A percentile compares a stretch with the other conserved stretches of the same genome.
These are phyloP conservation scores for Holothuria scabra DNA, from an alignment of 53 echinoderm and acorn worm genomes.

Conservation along the genomic window DNA sequence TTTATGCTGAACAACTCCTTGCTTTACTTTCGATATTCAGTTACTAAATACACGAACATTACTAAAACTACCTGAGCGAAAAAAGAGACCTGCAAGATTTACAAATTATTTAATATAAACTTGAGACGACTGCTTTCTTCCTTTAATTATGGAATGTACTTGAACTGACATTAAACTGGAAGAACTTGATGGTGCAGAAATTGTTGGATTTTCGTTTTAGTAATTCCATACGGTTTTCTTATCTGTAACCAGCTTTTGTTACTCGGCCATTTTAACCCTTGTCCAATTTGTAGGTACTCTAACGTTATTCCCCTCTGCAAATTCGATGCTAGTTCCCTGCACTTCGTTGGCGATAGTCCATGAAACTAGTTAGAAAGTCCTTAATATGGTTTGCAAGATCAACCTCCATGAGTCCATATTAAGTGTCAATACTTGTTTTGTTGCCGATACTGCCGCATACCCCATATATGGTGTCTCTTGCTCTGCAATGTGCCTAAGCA, in stretches of 20 bases:
- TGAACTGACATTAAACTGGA: too few species aligned
- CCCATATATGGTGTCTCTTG: neutral
- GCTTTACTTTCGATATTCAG: too few species aligned
- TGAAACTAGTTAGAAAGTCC: slow-evolving; percentile 5
- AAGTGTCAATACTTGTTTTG: neutral
- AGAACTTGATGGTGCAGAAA: too few species aligned
- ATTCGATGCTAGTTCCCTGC: slow-evolving; percentile 5
- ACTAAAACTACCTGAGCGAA: too few species aligned
- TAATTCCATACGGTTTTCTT: neutral
- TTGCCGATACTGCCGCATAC: neutral
- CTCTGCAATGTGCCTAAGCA: neutral
- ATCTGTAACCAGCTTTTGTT: neutral
- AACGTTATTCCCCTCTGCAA: neutral
- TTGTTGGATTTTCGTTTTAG: neutral
- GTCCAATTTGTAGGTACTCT: neutral
- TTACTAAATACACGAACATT: too few species aligned
- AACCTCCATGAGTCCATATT: slow-evolving; percentile 4
- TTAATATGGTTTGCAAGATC: neutral
- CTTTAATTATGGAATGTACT: too few species aligned
- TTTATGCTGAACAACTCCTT: too few species aligned
- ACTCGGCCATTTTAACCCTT: neutral
- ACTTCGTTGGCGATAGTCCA: neutral
- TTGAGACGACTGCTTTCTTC: too few species aligned
- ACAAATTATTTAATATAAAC: too few species aligned
- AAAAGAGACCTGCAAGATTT: too few species aligned